phyloP scores from a whole-genome alignment of 2,113 vertebrate genomes.

The Chloebia gouldiae region DNA sequence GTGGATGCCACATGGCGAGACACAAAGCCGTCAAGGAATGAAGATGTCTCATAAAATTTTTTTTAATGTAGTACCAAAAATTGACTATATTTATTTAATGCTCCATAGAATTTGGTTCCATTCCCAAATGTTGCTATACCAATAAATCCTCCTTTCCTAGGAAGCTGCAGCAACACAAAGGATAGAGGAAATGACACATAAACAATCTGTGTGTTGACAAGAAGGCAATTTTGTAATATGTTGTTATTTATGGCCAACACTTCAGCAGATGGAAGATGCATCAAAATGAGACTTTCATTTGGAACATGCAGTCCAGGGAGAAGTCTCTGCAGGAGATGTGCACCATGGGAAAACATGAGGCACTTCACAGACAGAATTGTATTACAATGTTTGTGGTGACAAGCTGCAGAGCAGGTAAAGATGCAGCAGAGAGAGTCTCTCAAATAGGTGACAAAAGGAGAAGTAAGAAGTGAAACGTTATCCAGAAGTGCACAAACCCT shows the following conservation, averaged over 20 bases:
- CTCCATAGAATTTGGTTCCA: constrained; percentile 28
- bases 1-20: constrained; percentile 50
- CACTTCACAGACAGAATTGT: not conserved
- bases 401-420: not conserved
- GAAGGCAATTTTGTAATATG: constrained; percentile 40
- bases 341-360: not conserved
- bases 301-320: not conserved
- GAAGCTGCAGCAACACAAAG: constrained; percentile 27
- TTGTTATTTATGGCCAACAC: constrained; percentile 41
- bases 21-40: constrained; percentile 36
- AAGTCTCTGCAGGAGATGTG: not conserved
- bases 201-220: constrained; percentile 58
- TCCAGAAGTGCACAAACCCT: rapidly evolving
- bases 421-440: not conserved
- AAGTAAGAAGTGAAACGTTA: rapidly evolving
- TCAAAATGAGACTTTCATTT: not conserved
- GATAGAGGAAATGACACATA: constrained; percentile 51
- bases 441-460: not conserved
- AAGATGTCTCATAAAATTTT: constrained; percentile 15
- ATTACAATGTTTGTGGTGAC: not conserved
- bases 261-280: constrained; percentile 57
- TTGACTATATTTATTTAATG: constrained; percentile 47
- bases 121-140: constrained; percentile 48
- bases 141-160: constrained; percentile 51
- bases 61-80: constrained; percentile 26